Conservation (phyloP, 2,113 vertebrate genomes). For the Ranitomeya imitator region DNA sequence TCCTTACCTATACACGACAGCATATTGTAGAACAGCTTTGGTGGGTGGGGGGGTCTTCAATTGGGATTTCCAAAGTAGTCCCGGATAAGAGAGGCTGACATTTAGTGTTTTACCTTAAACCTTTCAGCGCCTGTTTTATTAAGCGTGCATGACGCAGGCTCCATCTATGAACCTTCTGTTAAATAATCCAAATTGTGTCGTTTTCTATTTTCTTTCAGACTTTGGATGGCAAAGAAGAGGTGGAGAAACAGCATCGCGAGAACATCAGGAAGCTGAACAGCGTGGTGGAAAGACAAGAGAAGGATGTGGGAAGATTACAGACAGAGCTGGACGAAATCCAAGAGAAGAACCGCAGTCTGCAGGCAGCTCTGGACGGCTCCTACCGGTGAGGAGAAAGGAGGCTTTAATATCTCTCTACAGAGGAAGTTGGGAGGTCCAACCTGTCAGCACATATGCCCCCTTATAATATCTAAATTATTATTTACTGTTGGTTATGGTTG, state of each 20-base stretch:
- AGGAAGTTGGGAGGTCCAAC: no score
- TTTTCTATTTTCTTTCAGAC: slow-evolving; percentile 71
- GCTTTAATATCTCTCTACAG: no score
- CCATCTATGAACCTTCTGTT: not conserved
- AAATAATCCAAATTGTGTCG: not conserved
- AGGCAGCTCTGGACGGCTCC: slow-evolving; percentile 87
- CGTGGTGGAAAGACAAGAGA: slow-evolving; percentile 89
- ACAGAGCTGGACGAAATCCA: slow-evolving; percentile 81
- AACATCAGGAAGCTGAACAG: slow-evolving; percentile 91
- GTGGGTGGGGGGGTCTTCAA: no score
- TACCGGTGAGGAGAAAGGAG: slow-evolving; percentile 79
- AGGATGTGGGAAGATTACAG: slow-evolving; percentile 81
- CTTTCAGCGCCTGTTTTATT: no score
- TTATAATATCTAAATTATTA: not conserved
- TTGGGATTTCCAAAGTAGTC: no score
- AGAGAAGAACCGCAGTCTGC: slow-evolving; percentile 88
- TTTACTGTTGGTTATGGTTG: not conserved
- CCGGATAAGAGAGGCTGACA: no score
- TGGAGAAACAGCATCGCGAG: slow-evolving; percentile 95
- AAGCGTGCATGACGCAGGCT: no score
- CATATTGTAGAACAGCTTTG: no score
- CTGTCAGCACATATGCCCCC: not conserved
- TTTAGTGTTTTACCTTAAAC: no score
- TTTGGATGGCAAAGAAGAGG: slow-evolving; percentile 93
- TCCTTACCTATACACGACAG: no score